Evolutionary conservation across 2,797 vertebrate species (phyloP), one percentile per base, ranked within the genome.

Genomic region (Semotilus atromaculatus): DNA sequence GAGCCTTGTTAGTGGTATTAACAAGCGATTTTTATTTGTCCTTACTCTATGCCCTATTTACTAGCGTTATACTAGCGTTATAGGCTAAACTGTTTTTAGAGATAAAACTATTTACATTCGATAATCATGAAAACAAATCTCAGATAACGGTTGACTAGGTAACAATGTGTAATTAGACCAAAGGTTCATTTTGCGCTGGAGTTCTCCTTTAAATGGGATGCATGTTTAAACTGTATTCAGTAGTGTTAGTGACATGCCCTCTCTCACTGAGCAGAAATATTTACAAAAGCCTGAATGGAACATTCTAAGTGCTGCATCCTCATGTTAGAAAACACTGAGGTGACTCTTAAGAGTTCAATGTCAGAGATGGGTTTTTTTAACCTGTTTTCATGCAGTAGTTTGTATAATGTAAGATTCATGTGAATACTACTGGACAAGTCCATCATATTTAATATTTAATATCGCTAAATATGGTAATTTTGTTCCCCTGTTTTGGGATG

Each of bases 151-250:
- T n/a, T n/a, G n/a, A n/a, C n/a, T n/a, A n/a, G n/a, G n/a, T n/a
- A n/a, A n/a, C n/a, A n/a, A n/a, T n/a, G n/a, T n/a, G n/a, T n/a
- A n/a, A n/a, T n/a, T n/a, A n/a, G n/a, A n/a, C n/a, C n/a, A n/a
- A n/a, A n/a, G n/a, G n/a, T n/a, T n/a, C n/a, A n/a, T n/a, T n/a
- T n/a, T n/a, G n/a, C n/a, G n/a, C n/a, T n/a, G n/a, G n/a, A n/a
- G n/a, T n/a, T n/a, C n/a, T n/a, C n/a, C n/a, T n/a, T n/a, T n/a
- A n/a, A n/a, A n/a, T 87, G 90, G 91, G 91, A 88, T 86, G 88
- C 88, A 81, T 84, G 84, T 85, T 91, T 90, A 90, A 92, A 89
- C 90, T 81, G 81, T 18, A n/a, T 21, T 21, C 82, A 90, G 91
- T 90, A 90, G 88, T 87, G 85, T 88, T 53, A 68, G 7, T 78